Evolutionary conservation across 1,140 invertebrate genomes (phyloP), one percentile per base, ranked within the genome.

Genomic region (Reticulitermes speratus): DNA sequence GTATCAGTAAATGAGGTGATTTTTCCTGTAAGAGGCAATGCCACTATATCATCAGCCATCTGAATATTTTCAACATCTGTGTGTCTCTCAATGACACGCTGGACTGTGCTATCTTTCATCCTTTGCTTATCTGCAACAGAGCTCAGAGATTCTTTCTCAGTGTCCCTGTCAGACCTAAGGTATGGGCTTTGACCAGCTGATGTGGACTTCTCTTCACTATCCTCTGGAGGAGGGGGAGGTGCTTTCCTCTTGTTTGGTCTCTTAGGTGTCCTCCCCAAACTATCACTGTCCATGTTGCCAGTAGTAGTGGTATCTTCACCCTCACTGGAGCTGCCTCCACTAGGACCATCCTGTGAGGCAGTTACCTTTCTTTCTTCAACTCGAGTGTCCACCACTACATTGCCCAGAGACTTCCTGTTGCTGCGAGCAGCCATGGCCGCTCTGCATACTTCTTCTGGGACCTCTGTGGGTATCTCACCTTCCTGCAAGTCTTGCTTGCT

Each of bases 401-500:
- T 86, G 21, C 81, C 86, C 38, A 84, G 85, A 59, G 45, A 83
- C 85, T 83, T 86, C 55, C 95, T 92, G 86, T 95, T 95, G 87
- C 92, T 93, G 87, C 93, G 92, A 0, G 95, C 95, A 25, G 93
- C 94, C 89, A 93, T 92, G 8, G 94, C 95, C 2, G 95, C 95
- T 81, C 95, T 94, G 86, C 95, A 91, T 89, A 96, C 95, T 87
- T 95, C 94, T 81, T 93, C 93, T 11, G 95, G 95, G 87, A 96
- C 90, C 59, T 92, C 91, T 9, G 90, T 86, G n/a, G 84, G 87
- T n/a, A 84, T 83, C 38, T 59, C 12, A 19, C 45, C 45, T 16
- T 59, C 65, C 9, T 48, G 25, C 14, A 12, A 0, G 21, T 44
- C 38, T 85, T 65, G 44, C 25, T 45, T 65, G 14, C 38, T 38